Conservation (phyloP, 1,140 invertebrate species). For the Neodiprion lecontei region DNA sequence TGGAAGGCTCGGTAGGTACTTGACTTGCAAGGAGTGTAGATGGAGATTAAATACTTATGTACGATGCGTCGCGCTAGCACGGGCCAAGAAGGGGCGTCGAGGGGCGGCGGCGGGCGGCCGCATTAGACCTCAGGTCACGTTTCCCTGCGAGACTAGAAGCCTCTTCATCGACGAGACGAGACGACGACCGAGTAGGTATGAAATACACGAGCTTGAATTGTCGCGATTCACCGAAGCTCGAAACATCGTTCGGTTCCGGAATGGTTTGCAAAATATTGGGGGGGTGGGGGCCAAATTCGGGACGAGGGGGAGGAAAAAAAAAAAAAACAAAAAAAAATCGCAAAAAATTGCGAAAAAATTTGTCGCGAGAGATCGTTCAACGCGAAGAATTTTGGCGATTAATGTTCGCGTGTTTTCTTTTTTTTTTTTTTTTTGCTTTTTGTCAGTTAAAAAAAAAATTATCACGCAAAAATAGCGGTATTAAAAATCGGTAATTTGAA, state of each 20-base stretch:
- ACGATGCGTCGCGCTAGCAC: slow-evolving; percentile 40
- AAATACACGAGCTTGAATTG: not conserved
- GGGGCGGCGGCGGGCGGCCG: slow-evolving; percentile 23
- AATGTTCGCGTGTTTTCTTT: too few relatives aligned
- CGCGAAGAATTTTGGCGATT: too few relatives aligned
- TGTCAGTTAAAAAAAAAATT: too few relatives aligned
- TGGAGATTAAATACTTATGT: slow-evolving; percentile 39
- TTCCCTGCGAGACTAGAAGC: not conserved
- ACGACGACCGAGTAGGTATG: not conserved
- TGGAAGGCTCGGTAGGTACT: not conserved
- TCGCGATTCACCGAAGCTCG: not conserved
- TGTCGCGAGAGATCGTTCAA: too few relatives aligned
- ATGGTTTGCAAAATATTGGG: not conserved
- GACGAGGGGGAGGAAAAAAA: too few relatives aligned
- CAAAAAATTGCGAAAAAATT: slow-evolving; percentile 24
- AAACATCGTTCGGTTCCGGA: not conserved
- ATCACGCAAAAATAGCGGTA: too few relatives aligned
- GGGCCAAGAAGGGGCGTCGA: slow-evolving; percentile 38
- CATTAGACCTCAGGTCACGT: not conserved
- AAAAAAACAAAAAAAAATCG: too few relatives aligned
- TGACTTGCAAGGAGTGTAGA: slow-evolving; percentile 23
- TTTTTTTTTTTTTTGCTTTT: too few relatives aligned
- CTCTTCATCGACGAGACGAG: not conserved
- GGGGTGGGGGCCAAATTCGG: too few relatives aligned
- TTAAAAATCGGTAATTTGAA: too few relatives aligned